Evolutionary conservation across 2,113 vertebrate species (phyloP).

Genomic region (Geococcyx californianus): DNA sequence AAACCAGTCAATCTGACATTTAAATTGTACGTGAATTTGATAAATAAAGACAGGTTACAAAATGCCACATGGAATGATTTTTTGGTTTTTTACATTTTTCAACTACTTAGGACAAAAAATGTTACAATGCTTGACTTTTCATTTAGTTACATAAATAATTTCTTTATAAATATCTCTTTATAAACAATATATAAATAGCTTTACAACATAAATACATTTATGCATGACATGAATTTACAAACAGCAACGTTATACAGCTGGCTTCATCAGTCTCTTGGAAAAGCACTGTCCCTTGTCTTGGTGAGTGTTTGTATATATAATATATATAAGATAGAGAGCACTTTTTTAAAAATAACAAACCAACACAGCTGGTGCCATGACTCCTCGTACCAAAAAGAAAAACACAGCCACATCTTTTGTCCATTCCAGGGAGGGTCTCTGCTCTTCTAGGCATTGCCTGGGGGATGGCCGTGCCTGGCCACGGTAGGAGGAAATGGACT

Average conservation of each 20-base stretch:
- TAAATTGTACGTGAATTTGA: neutral
- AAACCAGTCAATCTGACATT: neutral
- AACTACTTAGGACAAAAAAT: conserved; percentile 79
- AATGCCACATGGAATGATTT: conserved; percentile 66
- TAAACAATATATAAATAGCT: conserved; percentile 91
- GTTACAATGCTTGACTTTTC: conserved; percentile 82
- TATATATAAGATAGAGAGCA: conserved; percentile 73
- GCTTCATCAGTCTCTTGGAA: conserved; percentile 75
- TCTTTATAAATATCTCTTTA: conserved; percentile 87
- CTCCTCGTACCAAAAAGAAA: conserved; percentile 69
- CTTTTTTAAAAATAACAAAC: conserved; percentile 69
- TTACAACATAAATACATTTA: conserved; percentile 90
- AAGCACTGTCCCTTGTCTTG: conserved; percentile 74
- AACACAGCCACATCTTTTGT: conserved; percentile 52
- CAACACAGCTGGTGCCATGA: conserved; percentile 63
- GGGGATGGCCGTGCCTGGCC: conserved; percentile 14
- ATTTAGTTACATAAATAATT: conserved; percentile 89
- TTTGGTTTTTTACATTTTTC: conserved; percentile 72
- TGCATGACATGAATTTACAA: conserved; percentile 85
- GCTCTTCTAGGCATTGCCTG: conserved; percentile 23
- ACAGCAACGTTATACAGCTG: conserved; percentile 77
- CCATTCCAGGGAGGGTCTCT: neutral
- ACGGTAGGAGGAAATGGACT: neutral
- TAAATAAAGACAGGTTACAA: conserved; percentile 79
- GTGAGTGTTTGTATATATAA: conserved; percentile 74